Evolutionary conservation across 2,113 vertebrate genomes (phyloP).

Genomic region (Vimba vimba): DNA sequence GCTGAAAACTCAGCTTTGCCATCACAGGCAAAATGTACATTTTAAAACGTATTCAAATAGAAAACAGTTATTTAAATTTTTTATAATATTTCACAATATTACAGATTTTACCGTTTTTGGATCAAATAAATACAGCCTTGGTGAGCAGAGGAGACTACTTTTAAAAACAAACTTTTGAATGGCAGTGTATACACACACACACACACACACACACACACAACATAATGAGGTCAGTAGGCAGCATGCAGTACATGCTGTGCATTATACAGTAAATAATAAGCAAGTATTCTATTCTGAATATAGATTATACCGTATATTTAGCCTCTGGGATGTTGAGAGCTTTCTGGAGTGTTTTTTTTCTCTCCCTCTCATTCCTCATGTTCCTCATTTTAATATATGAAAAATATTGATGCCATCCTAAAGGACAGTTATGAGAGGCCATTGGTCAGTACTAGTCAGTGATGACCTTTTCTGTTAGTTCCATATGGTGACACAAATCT

Average conservation of each 20-base stretch:
- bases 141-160: too few species aligned
- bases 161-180: too few species aligned
- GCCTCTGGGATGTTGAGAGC: neutral
- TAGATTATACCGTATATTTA: neutral
- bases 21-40: too few species aligned
- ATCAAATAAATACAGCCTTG: too few species aligned
- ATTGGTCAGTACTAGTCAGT: conserved; percentile 55
- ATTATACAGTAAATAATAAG: neutral
- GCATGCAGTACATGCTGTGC: neutral
- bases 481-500: conserved; percentile 18
- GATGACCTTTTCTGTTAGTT: conserved; percentile 57
- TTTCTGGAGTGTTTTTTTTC: neutral
- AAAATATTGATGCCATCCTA: conserved; percentile 7
- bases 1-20: too few species aligned
- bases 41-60: too few species aligned
- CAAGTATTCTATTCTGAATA: neutral
- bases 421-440: conserved; percentile 42
- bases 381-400: neutral
- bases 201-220: too few species aligned
- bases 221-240: neutral
- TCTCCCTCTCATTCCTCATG: neutral
- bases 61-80: too few species aligned
- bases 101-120: too few species aligned
- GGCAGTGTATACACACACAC: too few species aligned
- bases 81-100: too few species aligned